phyloP scores from a whole-genome alignment of 2,113 vertebrate species.

The Haliaeetus leucogaster region DNA sequence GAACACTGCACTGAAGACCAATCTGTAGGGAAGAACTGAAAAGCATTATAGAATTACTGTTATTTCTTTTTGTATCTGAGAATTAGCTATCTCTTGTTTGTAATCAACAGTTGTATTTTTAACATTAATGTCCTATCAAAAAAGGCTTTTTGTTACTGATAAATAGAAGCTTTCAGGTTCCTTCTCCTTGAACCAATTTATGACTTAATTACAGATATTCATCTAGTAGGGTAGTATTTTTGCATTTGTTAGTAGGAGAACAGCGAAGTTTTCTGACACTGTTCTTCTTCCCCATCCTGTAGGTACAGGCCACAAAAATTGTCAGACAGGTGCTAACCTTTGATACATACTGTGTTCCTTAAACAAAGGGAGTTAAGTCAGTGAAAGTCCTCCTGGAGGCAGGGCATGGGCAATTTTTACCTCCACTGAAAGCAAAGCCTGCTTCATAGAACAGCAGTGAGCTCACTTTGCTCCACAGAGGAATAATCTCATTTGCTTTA shows the following conservation, averaged over 20 bases:
- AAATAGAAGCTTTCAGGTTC: neutral
- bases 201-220: neutral
- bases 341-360: neutral
- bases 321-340: neutral
- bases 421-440: neutral
- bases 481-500: neutral
- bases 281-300: neutral
- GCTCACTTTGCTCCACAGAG: neutral
- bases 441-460: neutral
- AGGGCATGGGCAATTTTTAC: neutral
- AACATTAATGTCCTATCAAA: neutral
- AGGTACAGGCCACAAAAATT: neutral
- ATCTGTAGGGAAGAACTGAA: neutral
- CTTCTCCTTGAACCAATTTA: neutral
- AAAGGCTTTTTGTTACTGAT: neutral
- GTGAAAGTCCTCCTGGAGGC: neutral
- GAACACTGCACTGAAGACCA: neutral
- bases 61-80: neutral
- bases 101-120: neutral
- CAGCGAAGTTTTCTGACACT: neutral
- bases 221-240: neutral
- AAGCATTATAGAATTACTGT: neutral
- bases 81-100: neutral
- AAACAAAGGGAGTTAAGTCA: neutral
- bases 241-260: neutral